Evolutionary conservation across 2,113 vertebrate genomes (phyloP).

Genomic region (Oryzias melastigma): DNA sequence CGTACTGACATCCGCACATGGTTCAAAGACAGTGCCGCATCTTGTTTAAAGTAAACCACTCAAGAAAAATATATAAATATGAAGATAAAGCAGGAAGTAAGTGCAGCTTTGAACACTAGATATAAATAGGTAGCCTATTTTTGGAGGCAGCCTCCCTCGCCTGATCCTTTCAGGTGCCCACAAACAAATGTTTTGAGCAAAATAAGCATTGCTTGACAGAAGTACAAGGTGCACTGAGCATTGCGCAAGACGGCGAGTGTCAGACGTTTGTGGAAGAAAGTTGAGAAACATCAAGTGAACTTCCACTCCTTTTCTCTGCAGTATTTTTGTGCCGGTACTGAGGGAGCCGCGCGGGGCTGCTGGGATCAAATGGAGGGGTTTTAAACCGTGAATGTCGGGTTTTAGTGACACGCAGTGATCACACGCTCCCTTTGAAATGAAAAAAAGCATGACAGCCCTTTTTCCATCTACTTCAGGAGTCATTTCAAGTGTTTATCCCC

Average conservation of each 20-base stretch:
- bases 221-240: conserved; percentile 52
- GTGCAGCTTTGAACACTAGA: conserved; percentile 40
- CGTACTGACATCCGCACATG: conserved; percentile 6
- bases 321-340: conserved; percentile 25
- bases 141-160: conserved; percentile 37
- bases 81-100: conserved; percentile 35
- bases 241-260: conserved; percentile 30
- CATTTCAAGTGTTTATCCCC: conserved; percentile 33
- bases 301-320: conserved; percentile 16
- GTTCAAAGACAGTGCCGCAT: conserved; percentile 36
- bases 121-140: conserved; percentile 65
- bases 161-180: conserved; percentile 49
- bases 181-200: conserved; percentile 46
- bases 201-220: conserved; percentile 54
- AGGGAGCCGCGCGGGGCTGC: conserved; percentile 29
- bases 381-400: conserved; percentile 31
- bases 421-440: conserved; percentile 42
- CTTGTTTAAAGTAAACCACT: conserved; percentile 37
- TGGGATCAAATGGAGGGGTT: conserved; percentile 40
- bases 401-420: conserved; percentile 60
- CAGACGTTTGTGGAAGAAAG: conserved; percentile 38
- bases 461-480: conserved; percentile 23
- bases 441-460: conserved; percentile 34
- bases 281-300: conserved; percentile 31
- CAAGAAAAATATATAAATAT: conserved; percentile 36